Evolutionary conservation across 1,140 invertebrate genomes (phyloP).

Genomic region (Microvelia longipes): DNA sequence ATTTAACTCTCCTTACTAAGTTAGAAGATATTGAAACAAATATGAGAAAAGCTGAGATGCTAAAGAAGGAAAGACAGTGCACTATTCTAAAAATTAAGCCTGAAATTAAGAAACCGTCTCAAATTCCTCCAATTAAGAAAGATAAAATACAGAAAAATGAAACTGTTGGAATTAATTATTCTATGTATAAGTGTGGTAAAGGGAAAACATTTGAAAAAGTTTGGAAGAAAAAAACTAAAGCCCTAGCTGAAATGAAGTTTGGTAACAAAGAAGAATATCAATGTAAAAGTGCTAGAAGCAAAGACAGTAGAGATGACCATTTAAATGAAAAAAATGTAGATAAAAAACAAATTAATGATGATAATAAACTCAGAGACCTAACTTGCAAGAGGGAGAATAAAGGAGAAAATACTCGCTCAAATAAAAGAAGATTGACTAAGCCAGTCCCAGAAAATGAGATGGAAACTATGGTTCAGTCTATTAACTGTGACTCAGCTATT

Average conservation of each 20-base stretch:
- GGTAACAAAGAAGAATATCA: not conserved
- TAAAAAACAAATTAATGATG: not conserved
- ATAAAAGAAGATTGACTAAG: not conserved
- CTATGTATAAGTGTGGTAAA: not conserved
- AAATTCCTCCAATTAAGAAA: not conserved
- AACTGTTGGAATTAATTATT: not conserved
- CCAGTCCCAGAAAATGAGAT: not conserved
- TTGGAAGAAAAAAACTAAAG: not conserved
- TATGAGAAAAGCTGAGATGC: not conserved
- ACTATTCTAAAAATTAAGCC: not conserved
- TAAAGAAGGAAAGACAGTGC: not conserved
- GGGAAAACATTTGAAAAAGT: not conserved
- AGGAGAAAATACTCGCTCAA: not conserved
- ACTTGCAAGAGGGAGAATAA: not conserved
- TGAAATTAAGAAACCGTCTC: not conserved
- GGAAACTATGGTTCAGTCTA: not conserved
- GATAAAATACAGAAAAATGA: too few species aligned
- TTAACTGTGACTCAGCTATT: not conserved
- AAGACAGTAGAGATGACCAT: not conserved
- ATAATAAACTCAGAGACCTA: not conserved
- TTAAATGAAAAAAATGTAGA: not conserved
- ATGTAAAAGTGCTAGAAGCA: too few species aligned
- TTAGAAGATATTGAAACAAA: not conserved
- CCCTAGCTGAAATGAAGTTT: not conserved
- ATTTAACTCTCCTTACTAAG: not conserved